phyloP scores from a whole-genome alignment of 1,140 invertebrate species.

The Hyphantria cunea region DNA sequence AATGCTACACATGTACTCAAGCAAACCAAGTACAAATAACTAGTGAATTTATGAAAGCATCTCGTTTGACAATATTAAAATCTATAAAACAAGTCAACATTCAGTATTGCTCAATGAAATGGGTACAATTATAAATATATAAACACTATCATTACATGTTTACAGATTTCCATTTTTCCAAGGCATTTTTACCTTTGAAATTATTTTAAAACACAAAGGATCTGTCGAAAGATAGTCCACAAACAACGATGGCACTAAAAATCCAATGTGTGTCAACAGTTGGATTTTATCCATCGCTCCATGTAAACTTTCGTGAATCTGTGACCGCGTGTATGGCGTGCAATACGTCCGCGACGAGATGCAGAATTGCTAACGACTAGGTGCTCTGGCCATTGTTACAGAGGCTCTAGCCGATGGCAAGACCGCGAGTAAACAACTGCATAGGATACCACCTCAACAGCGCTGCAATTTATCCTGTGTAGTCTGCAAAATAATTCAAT shows the following conservation, averaged over 20 bases:
- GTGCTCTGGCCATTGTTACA: conserved; percentile 52
- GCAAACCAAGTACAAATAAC: too few species aligned
- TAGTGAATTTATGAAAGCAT: too few species aligned
- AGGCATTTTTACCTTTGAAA: background rate
- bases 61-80: too few species aligned
- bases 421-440: conserved; percentile 42
- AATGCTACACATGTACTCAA: too few species aligned
- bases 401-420: conserved; percentile 61
- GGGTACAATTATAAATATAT: too few species aligned
- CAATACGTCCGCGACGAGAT: conserved; percentile 43
- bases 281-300: conserved; percentile 74
- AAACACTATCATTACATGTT: conserved; percentile 1
- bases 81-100: too few species aligned
- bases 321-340: conserved; percentile 28
- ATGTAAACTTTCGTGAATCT: conserved; percentile 62
- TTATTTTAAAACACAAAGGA: conserved; percentile 35
- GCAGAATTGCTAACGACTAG: conserved; percentile 57
- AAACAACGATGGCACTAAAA: conserved; percentile 74
- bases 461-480: conserved; percentile 27
- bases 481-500: conserved; percentile 25
- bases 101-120: too few species aligned
- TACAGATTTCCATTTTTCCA: background rate
- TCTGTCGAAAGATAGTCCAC: conserved; percentile 63
- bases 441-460: conserved; percentile 19
- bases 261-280: conserved; percentile 69